Conservation (phyloP, 2,113 vertebrate species). For the Microtus ochrogaster region DNA sequence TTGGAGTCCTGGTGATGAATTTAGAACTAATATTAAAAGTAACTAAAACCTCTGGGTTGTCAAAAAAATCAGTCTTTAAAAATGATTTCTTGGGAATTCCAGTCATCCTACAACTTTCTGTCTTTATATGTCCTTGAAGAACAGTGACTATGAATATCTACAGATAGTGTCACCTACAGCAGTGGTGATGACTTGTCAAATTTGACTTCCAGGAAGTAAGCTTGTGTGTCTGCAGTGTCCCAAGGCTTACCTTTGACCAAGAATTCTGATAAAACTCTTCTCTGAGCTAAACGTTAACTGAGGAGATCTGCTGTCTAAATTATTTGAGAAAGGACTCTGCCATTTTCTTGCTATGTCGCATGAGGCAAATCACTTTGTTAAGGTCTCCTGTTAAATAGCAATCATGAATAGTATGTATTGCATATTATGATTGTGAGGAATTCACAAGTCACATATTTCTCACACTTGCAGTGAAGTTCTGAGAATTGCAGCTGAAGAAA, state of each 20-base stretch:
- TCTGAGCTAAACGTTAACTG: neutral
- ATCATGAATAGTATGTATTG: neutral
- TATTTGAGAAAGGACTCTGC: neutral
- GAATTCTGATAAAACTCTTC: conserved; percentile 26
- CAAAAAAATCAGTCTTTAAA: neutral
- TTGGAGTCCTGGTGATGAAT: neutral
- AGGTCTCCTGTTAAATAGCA: neutral
- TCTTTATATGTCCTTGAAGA: neutral
- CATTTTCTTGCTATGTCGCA: neutral
- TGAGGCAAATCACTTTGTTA: neutral
- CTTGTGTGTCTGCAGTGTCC: neutral
- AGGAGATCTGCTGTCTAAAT: neutral
- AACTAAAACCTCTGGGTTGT: neutral
- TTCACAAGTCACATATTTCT: neutral
- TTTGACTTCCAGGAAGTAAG: conserved; percentile 24
- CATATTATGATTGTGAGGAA: neutral
- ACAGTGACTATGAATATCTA: neutral
- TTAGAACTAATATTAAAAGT: neutral
- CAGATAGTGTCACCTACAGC: neutral
- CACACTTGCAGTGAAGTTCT: neutral
- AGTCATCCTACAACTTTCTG: neutral
- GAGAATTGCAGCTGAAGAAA: neutral
- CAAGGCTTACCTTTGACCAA: conserved; percentile 23
- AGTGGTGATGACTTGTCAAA: neutral
- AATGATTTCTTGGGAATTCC: neutral